Evolutionary conservation across 2,888 invertebrate species (phyloP), one percentile per base, ranked within the genome.

Genomic region (Drosophila maculinotata): DNA sequence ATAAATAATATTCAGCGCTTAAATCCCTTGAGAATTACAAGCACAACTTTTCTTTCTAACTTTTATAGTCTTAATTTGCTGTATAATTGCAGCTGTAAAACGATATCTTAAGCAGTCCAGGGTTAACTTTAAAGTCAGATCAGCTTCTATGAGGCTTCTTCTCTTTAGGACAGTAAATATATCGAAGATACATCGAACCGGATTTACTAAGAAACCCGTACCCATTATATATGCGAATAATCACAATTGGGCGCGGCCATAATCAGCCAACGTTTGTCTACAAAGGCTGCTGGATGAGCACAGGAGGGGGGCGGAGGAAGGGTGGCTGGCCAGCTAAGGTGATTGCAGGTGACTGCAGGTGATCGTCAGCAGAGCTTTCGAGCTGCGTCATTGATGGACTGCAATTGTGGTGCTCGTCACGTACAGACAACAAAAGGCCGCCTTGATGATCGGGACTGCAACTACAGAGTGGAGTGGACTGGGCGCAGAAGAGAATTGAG

Each of bases 321-420:
- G 4, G 3, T n/a, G 12, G 30, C n/a, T 9, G n/a, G 49, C 26
- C 52, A 20, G 23, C 15, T n/a, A n/a, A 25, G 38, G 2, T 20
- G 20, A 20, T 20, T 20, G 56, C 44, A 30, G 14, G 44, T 39
- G 58, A 4, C n/a, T n/a, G 52, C 76, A 56, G 72, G 70, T 75
- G 75, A 80, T 76, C 80, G 58, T 20, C 49, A 41, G 63, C 31
- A 15, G 26, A 33, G 52, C 38, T 56, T 39, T 35, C 35, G 52
- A 67, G 74, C 74, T 68, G 68, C 53, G 57, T 67, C 77, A 62
- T 66, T 73, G 77, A 84, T 78, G 57, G 84, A 72, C 69, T 53
- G 65, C 81, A 65, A 69, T 87, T 87, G 81, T 72, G 49, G 67
- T 87, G 81, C 87, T 54, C 52, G 80, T 86, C 87, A 83, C 87